A percentile compares a stretch with the other conserved stretches of the same genome.
These are phyloP conservation scores for Talpa occidentalis DNA, from an alignment of 2,113 vertebrate genomes.

Conservation along the genomic window DNA sequence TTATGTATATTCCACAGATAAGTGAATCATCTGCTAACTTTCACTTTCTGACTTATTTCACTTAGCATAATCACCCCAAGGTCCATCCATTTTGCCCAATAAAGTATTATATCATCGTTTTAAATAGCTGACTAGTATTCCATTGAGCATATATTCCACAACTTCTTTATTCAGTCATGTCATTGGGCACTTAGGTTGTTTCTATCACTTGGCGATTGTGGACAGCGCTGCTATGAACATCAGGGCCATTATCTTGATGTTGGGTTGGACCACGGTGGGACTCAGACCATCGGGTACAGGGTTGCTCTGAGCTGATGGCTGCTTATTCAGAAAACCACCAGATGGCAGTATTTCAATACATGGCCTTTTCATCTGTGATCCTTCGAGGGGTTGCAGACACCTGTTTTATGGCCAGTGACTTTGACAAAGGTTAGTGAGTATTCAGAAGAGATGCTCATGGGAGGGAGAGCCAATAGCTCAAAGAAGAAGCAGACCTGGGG, in stretches of 20 bases:
- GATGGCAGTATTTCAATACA: slow-evolving; percentile 84
- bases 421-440: neutral
- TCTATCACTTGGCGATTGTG: too few relatives aligned
- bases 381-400: neutral
- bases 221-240: too few relatives aligned
- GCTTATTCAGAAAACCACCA: slow-evolving; percentile 79
- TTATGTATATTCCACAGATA: too few relatives aligned
- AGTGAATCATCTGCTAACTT: too few relatives aligned
- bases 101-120: too few relatives aligned
- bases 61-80: too few relatives aligned
- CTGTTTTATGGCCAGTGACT: neutral
- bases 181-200: too few relatives aligned
- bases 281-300: neutral
- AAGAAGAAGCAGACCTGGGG: neutral
- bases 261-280: neutral
- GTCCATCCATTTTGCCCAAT: too few relatives aligned
- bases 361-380: neutral
- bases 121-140: too few relatives aligned
- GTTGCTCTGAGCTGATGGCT: neutral
- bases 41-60: too few relatives aligned
- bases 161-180: too few relatives aligned
- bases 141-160: too few relatives aligned
- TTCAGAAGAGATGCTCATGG: neutral
- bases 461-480: neutral
- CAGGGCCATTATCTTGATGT: neutral